Evolutionary conservation across 2,797 vertebrate species (phyloP).

Genomic region (Aplochiton taeniatus): DNA sequence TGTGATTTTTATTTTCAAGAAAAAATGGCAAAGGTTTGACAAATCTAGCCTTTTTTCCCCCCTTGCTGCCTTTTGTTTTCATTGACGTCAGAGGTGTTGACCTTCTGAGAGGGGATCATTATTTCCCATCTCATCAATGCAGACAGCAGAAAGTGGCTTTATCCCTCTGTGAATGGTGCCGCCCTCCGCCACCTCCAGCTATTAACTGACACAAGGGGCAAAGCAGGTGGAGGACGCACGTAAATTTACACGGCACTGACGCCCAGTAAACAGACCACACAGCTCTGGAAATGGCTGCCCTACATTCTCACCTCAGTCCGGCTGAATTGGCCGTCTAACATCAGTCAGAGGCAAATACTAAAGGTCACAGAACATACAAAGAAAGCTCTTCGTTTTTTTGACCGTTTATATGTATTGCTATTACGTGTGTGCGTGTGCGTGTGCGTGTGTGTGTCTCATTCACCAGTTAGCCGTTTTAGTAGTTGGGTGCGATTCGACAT

Average conservation of each 20-base stretch:
- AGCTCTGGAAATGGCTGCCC: constrained; percentile 12
- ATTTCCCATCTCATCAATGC: constrained; percentile 75
- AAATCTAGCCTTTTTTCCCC: constrained; percentile 38
- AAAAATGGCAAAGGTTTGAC: constrained; percentile 18
- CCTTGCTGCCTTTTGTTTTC: constrained; percentile 62
- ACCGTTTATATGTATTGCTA: constrained; percentile 6
- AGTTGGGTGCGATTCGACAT: no score
- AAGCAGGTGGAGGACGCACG: constrained; percentile 60
- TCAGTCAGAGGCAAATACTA: constrained; percentile 21
- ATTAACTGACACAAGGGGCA: constrained; percentile 71
- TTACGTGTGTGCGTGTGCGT: no score
- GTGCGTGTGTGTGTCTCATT: not conserved
- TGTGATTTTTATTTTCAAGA: no score
- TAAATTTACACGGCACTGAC: constrained; percentile 51
- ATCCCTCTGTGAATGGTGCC: constrained; percentile 41
- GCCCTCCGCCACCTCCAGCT: constrained; percentile 53
- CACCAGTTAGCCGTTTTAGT: no score
- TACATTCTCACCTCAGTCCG: constrained; percentile 4
- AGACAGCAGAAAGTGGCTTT: constrained; percentile 58
- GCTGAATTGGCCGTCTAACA: constrained; percentile 19
- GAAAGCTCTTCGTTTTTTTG: not conserved
- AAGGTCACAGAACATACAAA: constrained; percentile 27
- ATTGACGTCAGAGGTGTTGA: constrained; percentile 80
- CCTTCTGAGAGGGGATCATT: constrained; percentile 72
- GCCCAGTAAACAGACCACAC: constrained; percentile 13